phyloP scores from a whole-genome alignment of 2,113 vertebrate species.

The Otus sunia region DNA sequence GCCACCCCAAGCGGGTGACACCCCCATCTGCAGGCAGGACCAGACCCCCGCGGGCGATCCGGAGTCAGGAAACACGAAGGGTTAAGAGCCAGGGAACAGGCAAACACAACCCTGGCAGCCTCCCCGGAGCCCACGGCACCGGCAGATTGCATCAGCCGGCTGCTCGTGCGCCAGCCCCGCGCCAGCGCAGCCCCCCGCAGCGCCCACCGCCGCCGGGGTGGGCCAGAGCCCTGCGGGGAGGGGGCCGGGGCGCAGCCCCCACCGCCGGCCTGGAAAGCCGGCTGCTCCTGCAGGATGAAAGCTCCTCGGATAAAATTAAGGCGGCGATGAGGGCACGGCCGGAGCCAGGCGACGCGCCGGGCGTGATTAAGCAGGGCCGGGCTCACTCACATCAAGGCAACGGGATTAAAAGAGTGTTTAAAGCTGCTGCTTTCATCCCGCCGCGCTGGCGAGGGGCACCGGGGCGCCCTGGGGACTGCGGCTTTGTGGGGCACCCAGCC shows the following conservation, averaged over 20 bases:
- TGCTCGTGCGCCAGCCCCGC: neutral
- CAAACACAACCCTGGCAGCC: neutral
- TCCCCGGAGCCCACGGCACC: neutral
- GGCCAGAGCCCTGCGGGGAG: neutral
- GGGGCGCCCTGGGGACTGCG: neutral
- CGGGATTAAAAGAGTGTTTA: neutral
- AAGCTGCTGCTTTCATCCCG: neutral
- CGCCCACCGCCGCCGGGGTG: neutral
- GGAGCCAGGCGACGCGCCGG: neutral
- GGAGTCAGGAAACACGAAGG: too few species aligned
- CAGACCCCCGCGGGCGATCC: neutral
- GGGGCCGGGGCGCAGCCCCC: neutral
- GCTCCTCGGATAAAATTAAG: neutral
- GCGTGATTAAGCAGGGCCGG: neutral
- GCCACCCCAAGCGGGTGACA: neutral
- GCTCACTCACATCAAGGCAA: neutral
- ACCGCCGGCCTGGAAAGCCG: neutral
- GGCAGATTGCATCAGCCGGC: neutral
- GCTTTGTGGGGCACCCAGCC: neutral
- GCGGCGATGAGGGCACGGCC: accelerated
- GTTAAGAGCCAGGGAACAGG: neutral
- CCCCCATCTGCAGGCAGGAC: neutral
- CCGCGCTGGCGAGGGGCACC: accelerated
- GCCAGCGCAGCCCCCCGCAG: neutral
- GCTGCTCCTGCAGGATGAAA: neutral